These are phyloP conservation scores for Coturnix japonica DNA, from an alignment of 2,113 vertebrate genomes.

Conservation along the genomic window DNA sequence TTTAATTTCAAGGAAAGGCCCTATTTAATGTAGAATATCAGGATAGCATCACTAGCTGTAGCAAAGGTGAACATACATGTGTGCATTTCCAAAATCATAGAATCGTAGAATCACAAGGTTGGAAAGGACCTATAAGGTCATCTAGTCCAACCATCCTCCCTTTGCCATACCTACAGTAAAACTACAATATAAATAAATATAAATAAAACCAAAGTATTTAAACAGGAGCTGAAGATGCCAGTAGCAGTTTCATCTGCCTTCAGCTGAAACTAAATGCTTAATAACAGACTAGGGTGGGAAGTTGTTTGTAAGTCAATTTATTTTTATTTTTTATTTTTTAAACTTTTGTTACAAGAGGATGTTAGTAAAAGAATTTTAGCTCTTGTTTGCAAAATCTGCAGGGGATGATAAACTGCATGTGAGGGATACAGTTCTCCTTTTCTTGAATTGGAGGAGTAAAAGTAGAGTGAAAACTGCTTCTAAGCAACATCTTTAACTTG, in stretches of 20 bases:
- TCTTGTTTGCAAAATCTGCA: not conserved
- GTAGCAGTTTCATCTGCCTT: not conserved
- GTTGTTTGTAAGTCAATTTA: not conserved
- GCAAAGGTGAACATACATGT: not conserved
- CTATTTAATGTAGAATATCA: not conserved
- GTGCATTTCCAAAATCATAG: no score
- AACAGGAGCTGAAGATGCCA: not conserved
- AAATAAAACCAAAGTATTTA: not conserved
- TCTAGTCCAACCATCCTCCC: no score
- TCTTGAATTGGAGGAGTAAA: not conserved
- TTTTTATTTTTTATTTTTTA: not conserved
- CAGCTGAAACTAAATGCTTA: not conserved
- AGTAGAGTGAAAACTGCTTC: not conserved
- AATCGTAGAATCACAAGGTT: no score
- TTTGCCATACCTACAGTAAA: no score
- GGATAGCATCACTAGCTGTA: not conserved
- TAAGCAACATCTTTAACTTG: not conserved
- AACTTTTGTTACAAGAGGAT: not conserved
- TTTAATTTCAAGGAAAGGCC: not conserved
- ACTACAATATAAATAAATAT: no score
- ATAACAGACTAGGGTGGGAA: not conserved
- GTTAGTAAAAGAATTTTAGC: not conserved
- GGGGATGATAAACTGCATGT: not conserved
- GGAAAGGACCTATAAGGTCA: no score
- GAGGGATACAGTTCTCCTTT: fast-evolving